Base-by-base conservation (phyloP, 2,797 vertebrate genomes). In the Heterohyrax brucei region DNA sequence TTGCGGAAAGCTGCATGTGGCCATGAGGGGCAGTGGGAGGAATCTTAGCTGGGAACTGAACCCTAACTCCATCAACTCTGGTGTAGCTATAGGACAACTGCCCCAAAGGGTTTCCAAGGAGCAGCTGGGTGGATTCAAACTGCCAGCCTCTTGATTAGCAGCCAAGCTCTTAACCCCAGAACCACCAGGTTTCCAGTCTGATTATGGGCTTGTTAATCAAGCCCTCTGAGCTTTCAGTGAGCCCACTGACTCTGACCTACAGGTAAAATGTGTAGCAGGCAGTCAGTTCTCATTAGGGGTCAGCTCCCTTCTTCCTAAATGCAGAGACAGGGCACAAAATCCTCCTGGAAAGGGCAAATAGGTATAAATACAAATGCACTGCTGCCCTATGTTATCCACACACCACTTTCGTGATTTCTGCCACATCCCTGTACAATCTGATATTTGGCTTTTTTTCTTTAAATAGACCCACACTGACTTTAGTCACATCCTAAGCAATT, bases 281-380 rank as follows among this genome's bases (percentile, higher is more conserved):
- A 59, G 50, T 30, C 68, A 53, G 44, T 62, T 62, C 81, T 18
- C 68, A 82, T 8, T 28, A 72, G 68, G 10, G 44, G 13, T 26
- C 94, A 53, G 53, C n/a, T 56, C 44, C 89, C 70, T 92, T 85
- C 84, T 87, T 91, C 76, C 9, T 53, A 53, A 77, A 88, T 95
- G 79, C 44, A 59, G 64, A 62, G 64, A 33, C 62, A 89, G 33
- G 61, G 56, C 86, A 95, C 44, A 48, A 28, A 79, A 66, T 62
- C 62, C 59, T 86, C 50, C 48, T 8, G 10, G 72, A 94, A 33
- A 81, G 48, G 48, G 2, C 59, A 73, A 81, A 44, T 7, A 44
- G 61, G 73, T 83, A 5, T 70, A 70, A 66, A 30, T 10, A 61
- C 39, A 70, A 66, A 22, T 14, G 44, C 50, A 50, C 48, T 44